These are phyloP conservation scores for Heteromormyrus szaboi DNA, from an alignment of 2,797 vertebrate species.

Conservation along the genomic window DNA sequence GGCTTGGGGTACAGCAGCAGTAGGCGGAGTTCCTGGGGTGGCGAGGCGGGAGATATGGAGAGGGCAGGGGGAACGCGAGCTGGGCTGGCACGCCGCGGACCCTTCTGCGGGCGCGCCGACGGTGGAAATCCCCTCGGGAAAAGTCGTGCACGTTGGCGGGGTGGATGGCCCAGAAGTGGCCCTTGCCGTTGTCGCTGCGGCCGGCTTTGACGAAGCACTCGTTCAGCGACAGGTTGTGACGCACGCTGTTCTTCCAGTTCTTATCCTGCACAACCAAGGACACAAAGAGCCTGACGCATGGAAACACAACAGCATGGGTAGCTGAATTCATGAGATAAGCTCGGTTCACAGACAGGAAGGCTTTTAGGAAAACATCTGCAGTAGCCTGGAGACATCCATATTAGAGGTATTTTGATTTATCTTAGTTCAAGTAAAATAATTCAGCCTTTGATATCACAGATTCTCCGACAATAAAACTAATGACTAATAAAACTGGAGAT, in stretches of 20 bases:
- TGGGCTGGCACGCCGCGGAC: constrained; percentile 54
- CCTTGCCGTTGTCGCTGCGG: constrained; percentile 75
- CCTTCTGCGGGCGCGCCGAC: constrained; percentile 62
- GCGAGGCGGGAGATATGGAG: constrained; percentile 35
- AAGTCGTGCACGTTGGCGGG: constrained; percentile 71
- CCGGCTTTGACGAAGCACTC: constrained; percentile 76
- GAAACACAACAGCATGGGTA: neutral
- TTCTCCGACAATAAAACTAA: neutral
- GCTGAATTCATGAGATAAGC: neutral
- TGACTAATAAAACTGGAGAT: neutral
- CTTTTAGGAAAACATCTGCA: neutral
- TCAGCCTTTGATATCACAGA: neutral
- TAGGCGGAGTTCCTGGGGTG: constrained; percentile 32
- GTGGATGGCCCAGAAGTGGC: constrained; percentile 78
- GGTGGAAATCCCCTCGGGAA: constrained; percentile 69
- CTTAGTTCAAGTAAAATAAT: neutral
- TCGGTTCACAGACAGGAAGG: neutral
- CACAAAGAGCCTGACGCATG: neutral
- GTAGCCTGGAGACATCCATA: neutral
- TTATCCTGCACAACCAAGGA: constrained; percentile 61
- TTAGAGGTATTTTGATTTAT: neutral
- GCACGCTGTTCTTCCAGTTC: constrained; percentile 78
- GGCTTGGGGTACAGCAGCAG: constrained; percentile 52
- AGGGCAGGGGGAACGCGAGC: constrained; percentile 23
- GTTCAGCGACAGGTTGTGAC: constrained; percentile 77